Conservation (phyloP, 2,113 vertebrate species). For the Cnemophilus loriae region DNA sequence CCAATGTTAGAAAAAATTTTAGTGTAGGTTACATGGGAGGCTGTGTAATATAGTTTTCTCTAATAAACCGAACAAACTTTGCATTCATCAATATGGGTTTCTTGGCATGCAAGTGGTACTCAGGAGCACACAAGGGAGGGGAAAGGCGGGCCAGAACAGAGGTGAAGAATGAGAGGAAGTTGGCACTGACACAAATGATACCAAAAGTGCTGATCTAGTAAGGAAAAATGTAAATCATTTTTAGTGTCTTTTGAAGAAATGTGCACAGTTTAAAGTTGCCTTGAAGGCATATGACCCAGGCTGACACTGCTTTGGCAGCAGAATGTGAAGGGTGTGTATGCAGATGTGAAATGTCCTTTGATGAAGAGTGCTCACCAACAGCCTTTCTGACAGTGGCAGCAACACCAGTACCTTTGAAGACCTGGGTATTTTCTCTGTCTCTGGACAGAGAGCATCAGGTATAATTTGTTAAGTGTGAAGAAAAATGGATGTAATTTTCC, state of each 20-base stretch:
- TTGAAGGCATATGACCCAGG: conserved; percentile 18
- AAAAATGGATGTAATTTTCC: neutral
- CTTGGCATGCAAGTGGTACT: neutral
- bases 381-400: conserved; percentile 5
- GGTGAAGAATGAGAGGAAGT: conserved; percentile 28
- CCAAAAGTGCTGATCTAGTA: conserved; percentile 43
- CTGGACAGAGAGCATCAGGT: neutral
- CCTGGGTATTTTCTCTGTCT: conserved; percentile 1
- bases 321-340: neutral
- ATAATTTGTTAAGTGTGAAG: neutral
- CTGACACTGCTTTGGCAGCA: conserved; percentile 42
- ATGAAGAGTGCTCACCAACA: neutral
- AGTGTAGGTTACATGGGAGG: neutral
- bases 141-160: neutral
- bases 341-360: conserved; percentile 33
- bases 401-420: neutral
- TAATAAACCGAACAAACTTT: neutral
- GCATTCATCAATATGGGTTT: neutral
- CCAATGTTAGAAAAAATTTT: neutral
- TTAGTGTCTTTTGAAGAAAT: conserved; percentile 42
- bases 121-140: neutral
- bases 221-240: conserved; percentile 22
- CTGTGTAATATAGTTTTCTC: neutral
- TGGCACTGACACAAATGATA: conserved; percentile 15
- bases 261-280: conserved; percentile 25